A percentile compares a stretch with the other conserved stretches of the same genome.
These are phyloP conservation scores for Thelaira solivaga DNA, from an alignment of 2,888 invertebrate genomes.

Conservation along the genomic window DNA sequence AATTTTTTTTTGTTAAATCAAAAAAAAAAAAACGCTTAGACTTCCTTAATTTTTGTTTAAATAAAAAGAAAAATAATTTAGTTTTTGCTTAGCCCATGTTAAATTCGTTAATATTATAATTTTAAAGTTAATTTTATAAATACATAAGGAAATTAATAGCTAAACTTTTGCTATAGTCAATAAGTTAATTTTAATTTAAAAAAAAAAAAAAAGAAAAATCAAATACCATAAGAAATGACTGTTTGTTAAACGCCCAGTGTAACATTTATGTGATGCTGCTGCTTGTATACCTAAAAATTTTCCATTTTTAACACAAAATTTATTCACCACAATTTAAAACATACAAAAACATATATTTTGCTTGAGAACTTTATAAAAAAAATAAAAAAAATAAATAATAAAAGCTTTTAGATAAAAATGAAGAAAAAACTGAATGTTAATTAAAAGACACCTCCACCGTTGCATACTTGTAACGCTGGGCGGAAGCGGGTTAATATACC, in stretches of 20 bases:
- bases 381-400: constrained; percentile 1
- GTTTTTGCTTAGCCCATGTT: no score
- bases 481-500: constrained; percentile 72
- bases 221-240: constrained; percentile 61
- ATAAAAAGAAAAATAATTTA: no score
- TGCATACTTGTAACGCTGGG: constrained; percentile 74
- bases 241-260: constrained; percentile 73
- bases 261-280: constrained; percentile 71
- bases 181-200: constrained; percentile 3
- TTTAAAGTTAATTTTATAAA: not conserved
- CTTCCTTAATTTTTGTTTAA: no score
- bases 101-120: not conserved
- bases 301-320: constrained; percentile 61
- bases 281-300: constrained; percentile 39
- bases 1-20: no score
- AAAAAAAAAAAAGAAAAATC: not conserved
- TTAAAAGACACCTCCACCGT: constrained; percentile 67
- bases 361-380: not conserved
- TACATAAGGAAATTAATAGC: not conserved
- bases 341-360: not conserved
- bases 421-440: constrained; percentile 17
- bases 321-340: constrained; percentile 30
- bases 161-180: constrained; percentile 23
- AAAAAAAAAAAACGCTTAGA: no score
- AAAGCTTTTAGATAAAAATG: not conserved